phyloP scores from a whole-genome alignment of 1,140 invertebrate species.

The Littorina saxatilis region DNA sequence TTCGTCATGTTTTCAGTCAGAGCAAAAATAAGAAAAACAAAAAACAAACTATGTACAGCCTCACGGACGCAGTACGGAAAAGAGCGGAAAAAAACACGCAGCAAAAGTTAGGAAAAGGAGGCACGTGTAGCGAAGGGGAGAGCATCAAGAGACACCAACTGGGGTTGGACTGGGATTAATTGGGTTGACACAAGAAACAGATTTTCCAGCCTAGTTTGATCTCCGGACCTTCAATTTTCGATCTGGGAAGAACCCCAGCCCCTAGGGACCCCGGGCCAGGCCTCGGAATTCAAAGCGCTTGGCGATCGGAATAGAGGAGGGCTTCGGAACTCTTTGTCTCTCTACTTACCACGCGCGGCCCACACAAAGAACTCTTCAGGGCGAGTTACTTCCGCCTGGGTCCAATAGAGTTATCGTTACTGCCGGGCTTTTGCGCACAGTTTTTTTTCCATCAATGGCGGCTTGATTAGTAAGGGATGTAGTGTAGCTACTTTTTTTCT shows the following conservation, averaged over 20 bases:
- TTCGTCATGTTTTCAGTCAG: too few species aligned
- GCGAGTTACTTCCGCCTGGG: background rate
- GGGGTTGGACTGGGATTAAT: background rate
- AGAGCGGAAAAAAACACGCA: too few species aligned
- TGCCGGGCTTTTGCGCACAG: background rate
- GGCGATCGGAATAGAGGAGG: background rate
- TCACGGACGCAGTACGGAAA: too few species aligned
- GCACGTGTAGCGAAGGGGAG: too few species aligned
- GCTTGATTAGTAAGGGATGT: background rate
- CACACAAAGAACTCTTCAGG: background rate
- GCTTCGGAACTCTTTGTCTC: background rate
- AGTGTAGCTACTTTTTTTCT: background rate
- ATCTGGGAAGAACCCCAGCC: background rate
- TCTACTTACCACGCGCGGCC: background rate
- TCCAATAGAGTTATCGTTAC: conserved; percentile 2
- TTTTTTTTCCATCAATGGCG: background rate
- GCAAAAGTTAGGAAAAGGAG: background rate
- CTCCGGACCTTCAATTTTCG: background rate
- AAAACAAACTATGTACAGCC: too few species aligned
- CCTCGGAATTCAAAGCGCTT: background rate
- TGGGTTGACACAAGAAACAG: conserved; percentile 17
- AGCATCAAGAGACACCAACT: too few species aligned
- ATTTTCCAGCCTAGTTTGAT: background rate
- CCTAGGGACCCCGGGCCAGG: background rate
- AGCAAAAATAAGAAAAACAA: too few species aligned